Evolutionary conservation across 2,113 vertebrate species (phyloP), one percentile per base, ranked within the genome.

Genomic region (Corythoichthys intestinalis): DNA sequence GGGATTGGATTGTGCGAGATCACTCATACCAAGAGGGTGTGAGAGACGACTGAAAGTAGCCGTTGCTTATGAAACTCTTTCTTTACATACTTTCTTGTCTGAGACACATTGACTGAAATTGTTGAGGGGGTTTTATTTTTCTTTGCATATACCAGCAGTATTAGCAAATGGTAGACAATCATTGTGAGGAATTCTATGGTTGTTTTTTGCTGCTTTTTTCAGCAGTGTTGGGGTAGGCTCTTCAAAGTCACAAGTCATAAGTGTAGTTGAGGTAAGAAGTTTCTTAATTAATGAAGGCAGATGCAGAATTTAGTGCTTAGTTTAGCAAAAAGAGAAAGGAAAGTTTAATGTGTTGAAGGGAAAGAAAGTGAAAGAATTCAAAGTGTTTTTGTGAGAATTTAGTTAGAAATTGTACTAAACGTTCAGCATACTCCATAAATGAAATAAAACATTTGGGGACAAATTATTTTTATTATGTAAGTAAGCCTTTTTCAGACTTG

Each of bases 21-120:
- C 71, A 90, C 83, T 92, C 91, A 92, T 86, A 86, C 65, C 81
- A 68, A 78, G 67, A 92, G 79, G 44, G 74, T 80, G 77, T 83
- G 78, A 80, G 57, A 88, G 79, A 67, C 81, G 73, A 88, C 85
- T 83, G 91, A 93, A 93, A 93, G 87, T 86, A 88, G 73, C 90
- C 87, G 90, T 92, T 92, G 78, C 79, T 85, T 89, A 83, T 77
- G 85, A 86, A 90, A 88, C 86, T 70, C 81, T 86, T 71, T 88
- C 82, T 78, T 76, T 80, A 72, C 74, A 74, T 81, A 73, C 68
- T 80, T 81, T 65, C 57, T 77, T 46, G 76, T 78, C 73, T 54
- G 72, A 83, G 71, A 84, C 50, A 47, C 70, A 59, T 35, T 58
- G 56, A 56, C 56, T 58, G 56, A 58, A 58, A 3, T 58, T 58